Conservation (phyloP, 2,113 vertebrate genomes). For the Poeciliopsis turrubarensis region DNA sequence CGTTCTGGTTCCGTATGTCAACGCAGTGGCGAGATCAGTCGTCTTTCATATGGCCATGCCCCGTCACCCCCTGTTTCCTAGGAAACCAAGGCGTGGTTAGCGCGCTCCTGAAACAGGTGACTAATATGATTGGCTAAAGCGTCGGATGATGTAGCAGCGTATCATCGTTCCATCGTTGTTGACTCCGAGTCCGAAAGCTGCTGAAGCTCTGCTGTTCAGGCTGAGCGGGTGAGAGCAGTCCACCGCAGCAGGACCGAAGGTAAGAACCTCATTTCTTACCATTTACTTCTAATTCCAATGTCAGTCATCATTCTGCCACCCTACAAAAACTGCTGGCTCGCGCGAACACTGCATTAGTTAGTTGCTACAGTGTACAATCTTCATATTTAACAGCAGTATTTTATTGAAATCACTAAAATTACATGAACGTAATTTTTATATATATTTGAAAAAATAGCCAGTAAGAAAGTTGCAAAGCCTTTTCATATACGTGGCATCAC, state of each 20-base stretch:
- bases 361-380: no score
- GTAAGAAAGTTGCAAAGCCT: not conserved
- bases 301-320: no score
- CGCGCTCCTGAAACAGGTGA: slow-evolving; percentile 11
- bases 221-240: not conserved
- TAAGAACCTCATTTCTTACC: not conserved
- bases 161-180: slow-evolving; percentile 66
- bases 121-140: slow-evolving; percentile 68
- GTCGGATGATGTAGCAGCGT: slow-evolving; percentile 69
- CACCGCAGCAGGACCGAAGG: not conserved
- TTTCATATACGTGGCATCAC: not conserved
- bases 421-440: not conserved
- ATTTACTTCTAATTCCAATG: no score
- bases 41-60: slow-evolving; percentile 52
- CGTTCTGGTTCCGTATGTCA: no score
- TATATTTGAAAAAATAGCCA: not conserved
- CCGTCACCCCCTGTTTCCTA: slow-evolving; percentile 25
- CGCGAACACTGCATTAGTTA: not conserved
- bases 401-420: no score
- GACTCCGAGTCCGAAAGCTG: not conserved
- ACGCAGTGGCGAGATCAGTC: slow-evolving; percentile 69
- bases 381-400: no score
- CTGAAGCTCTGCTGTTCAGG: not conserved
- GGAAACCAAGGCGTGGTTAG: slow-evolving; percentile 64
- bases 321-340: no score